These are phyloP conservation scores for Palythoa grandiflora DNA, from an alignment of 92 coral and sea anemone genomes.

Conservation along the genomic window DNA sequence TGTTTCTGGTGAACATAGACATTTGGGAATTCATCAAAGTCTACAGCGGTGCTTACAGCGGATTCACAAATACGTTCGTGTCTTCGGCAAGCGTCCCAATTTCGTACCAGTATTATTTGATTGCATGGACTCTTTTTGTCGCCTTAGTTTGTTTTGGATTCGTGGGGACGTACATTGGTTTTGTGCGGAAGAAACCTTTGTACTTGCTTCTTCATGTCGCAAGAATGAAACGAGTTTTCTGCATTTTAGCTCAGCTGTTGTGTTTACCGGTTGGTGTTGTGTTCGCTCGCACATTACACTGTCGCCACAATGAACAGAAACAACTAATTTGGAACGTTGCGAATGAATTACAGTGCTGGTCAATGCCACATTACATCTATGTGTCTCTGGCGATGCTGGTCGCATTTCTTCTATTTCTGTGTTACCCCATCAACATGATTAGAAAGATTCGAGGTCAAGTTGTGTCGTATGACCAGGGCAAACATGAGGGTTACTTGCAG, in stretches of 20 bases:
- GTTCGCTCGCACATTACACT: slow-evolving; percentile 90
- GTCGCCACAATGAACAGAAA: slow-evolving; percentile 69
- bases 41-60: slow-evolving; percentile 70
- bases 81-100: slow-evolving; percentile 75
- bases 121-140: slow-evolving; percentile 80
- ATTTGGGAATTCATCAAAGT: slow-evolving; percentile 95
- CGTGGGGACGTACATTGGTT: slow-evolving; percentile 71
- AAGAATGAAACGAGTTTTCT: slow-evolving; percentile 93
- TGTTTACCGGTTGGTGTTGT: slow-evolving; percentile 90
- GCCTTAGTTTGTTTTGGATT: slow-evolving; percentile 74
- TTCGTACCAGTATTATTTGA: slow-evolving; percentile 81
- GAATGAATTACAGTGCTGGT: slow-evolving; percentile 87
- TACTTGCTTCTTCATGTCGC: slow-evolving; percentile 91
- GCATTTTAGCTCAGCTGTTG: slow-evolving; percentile 78
- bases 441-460: slow-evolving; percentile 88
- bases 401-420: slow-evolving; percentile 75
- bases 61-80: slow-evolving; percentile 75
- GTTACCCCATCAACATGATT: slow-evolving; percentile 91
- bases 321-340: slow-evolving; percentile 82
- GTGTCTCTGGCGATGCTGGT: slow-evolving; percentile 70
- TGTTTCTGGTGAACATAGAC: slow-evolving; percentile 87
- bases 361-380: slow-evolving; percentile 79
- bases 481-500: slow-evolving; percentile 98
- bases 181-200: slow-evolving; percentile 83
- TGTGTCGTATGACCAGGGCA: slow-evolving; percentile 79